These are phyloP conservation scores for Etia nguti DNA, from an alignment of 2,113 vertebrate species.

Conservation along the genomic window DNA sequence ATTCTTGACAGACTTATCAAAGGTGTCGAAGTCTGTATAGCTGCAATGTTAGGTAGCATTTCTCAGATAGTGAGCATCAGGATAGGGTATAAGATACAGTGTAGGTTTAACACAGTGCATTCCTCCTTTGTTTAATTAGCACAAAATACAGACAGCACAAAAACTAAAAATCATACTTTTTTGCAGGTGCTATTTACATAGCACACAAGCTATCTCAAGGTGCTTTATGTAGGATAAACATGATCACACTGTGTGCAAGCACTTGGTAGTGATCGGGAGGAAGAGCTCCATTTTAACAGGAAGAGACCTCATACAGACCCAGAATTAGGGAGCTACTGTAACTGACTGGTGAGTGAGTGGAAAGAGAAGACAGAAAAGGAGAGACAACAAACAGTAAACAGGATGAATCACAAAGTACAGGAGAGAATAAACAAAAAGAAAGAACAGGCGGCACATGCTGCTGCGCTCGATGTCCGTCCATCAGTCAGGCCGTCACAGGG, in stretches of 20 bases:
- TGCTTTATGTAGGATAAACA: background rate
- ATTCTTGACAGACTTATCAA: background rate
- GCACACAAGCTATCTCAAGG: background rate
- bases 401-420: background rate
- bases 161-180: background rate
- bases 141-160: background rate
- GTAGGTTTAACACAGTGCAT: background rate
- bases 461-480: background rate
- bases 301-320: background rate
- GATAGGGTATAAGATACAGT: background rate
- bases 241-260: background rate
- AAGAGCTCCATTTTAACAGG: background rate
- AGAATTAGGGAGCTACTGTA: background rate
- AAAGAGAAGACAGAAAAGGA: background rate
- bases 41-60: background rate
- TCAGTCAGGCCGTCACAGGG: rapidly evolving
- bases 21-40: background rate
- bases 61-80: background rate
- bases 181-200: background rate
- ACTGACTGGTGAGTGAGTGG: background rate
- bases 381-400: rapidly evolving
- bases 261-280: background rate
- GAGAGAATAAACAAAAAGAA: rapidly evolving
- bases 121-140: background rate
- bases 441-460: rapidly evolving